phyloP scores from a whole-genome alignment of 64 coral and sea anemone genomes.

The Montipora capricornis region DNA sequence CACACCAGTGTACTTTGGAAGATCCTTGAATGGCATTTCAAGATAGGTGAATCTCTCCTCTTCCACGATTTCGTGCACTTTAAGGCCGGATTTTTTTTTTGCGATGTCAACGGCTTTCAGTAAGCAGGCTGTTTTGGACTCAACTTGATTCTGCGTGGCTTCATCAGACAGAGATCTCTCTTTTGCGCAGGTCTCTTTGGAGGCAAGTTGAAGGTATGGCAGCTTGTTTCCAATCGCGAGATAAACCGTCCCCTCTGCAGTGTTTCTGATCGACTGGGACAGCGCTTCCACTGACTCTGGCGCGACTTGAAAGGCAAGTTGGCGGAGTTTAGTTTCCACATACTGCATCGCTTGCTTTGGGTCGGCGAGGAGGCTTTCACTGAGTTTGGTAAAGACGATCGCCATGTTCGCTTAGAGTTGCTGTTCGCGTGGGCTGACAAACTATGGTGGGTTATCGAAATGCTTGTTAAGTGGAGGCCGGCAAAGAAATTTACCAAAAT shows the following conservation, averaged over 20 bases:
- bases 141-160: background rate
- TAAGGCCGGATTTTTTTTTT: background rate
- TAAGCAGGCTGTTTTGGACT: constrained; percentile 4
- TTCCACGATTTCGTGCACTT: constrained; percentile 17
- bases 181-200: constrained; percentile 28
- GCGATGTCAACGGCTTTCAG: constrained; percentile 5
- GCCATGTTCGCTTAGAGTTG: background rate
- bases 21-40: constrained; percentile 5
- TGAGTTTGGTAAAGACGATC: constrained; percentile 10
- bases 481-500: too few species aligned
- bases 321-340: background rate
- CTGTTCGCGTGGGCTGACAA: too few species aligned
- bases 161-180: background rate
- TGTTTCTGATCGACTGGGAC: constrained; percentile 12
- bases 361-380: background rate
- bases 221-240: constrained; percentile 32
- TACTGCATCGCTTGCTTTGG: constrained; percentile 13
- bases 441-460: too few species aligned
- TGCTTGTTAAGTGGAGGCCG: too few species aligned
- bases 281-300: background rate
- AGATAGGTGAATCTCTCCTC: constrained; percentile 30
- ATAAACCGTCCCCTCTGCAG: constrained; percentile 7
- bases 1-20: constrained; percentile 39
- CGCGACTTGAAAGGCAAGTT: constrained; percentile 11
- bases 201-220: constrained; percentile 27